A percentile compares a stretch with the other conserved stretches of the same genome.
Evolutionary conservation across 2,797 vertebrate genomes (phyloP).

Genomic region (Garrulus glandarius): DNA sequence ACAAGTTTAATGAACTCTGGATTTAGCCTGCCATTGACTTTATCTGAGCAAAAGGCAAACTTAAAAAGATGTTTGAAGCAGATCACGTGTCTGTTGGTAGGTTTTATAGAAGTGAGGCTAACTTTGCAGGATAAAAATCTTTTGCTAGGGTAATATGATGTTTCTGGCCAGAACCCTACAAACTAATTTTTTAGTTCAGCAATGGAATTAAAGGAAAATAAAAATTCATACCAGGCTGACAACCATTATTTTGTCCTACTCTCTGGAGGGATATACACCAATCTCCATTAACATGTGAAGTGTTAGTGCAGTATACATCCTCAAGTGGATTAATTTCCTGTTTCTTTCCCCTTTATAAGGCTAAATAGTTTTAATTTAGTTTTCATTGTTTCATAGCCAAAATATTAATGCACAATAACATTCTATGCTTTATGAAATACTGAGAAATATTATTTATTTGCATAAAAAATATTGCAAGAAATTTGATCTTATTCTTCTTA

Average conservation of each 20-base stretch:
- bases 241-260: not conserved
- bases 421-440: not conserved
- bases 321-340: not conserved
- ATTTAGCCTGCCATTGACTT: not conserved
- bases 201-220: not conserved
- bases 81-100: not conserved
- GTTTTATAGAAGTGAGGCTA: not conserved
- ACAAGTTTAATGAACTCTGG: not conserved
- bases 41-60: not conserved
- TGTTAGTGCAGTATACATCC: not conserved
- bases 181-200: not conserved
- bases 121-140: not conserved
- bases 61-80: not conserved
- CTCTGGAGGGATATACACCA: not conserved
- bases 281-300: not conserved
- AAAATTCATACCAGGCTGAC: not conserved
- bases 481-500: not conserved
- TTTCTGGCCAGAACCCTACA: not conserved
- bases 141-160: not conserved
- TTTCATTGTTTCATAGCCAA: not conserved
- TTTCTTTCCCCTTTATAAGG: not conserved
- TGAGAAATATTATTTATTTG: not conserved
- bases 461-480: not conserved
- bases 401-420: not conserved
- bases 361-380: not conserved